Base-by-base conservation (phyloP, 2,888 invertebrate species). In the Dryobota labecula region DNA sequence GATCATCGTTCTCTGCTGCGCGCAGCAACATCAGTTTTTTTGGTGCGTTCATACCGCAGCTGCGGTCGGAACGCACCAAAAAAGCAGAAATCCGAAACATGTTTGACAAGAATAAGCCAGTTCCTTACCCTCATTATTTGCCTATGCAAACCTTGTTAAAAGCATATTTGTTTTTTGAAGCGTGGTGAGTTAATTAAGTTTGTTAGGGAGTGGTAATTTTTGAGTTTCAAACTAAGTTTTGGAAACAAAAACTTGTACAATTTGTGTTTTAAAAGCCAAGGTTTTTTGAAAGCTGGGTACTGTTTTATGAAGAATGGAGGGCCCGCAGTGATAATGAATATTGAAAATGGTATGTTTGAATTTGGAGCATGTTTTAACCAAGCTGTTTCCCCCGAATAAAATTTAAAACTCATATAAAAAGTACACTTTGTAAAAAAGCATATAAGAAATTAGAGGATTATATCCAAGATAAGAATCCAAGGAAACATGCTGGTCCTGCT, bases 141-240 rank as follows among this genome's bases (percentile, higher is more conserved):
- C 58, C 76, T 82, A 76, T 78, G 77, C 68, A 75, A 83, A 78
- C 73, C 73, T 80, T 79, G 74, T 85, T 86, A 80, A 71, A 67
- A 70, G 67, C 74, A 64, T 68, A 69, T 67, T 84, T 63, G 62
- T 45, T 70, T 62, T 70, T 61, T 51, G 41, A 62, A 77, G 45
- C 49, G 43, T 38, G 47, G 41, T 33, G 20, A 53, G 64, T 68
- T 76, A 68, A 72, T 84, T 80, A 67, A 62, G 38, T 24, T 54
- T 30, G 49, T 65, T 66, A 45, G 15, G 43, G 15, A 61, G 49
- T 41, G 27, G 38, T 41, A 41, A 56, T 65, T 61, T 75, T 78
- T 64, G 51, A 81, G 57, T 65, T 66, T 20, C 24, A 7, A 33
- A 67, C 58, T 54, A 43, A 61, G 15, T 69, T 78, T 76, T 54